These are phyloP conservation scores for Solenopsis fugax DNA, from an alignment of 1,140 invertebrate species.

Conservation along the genomic window DNA sequence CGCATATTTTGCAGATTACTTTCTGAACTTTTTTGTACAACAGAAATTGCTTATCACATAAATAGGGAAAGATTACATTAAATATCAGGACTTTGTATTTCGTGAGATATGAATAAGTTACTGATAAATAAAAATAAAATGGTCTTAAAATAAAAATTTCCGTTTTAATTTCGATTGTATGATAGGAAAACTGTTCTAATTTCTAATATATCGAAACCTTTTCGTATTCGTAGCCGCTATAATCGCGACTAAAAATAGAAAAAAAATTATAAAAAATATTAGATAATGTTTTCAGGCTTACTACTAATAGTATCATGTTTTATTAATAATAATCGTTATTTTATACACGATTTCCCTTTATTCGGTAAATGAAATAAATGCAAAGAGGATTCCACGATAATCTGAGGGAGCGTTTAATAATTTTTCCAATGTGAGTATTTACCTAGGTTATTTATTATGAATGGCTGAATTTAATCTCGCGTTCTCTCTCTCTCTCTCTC, in stretches of 20 bases:
- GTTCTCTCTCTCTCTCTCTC: not conserved
- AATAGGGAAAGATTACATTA: not conserved
- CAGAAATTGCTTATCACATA: not conserved
- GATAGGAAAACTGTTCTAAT: constrained; percentile 5
- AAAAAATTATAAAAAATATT: not conserved
- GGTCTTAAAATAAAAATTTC: not conserved
- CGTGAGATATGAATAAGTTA: constrained; percentile 14
- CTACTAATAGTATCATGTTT: constrained; percentile 16
- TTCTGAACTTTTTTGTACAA: not conserved
- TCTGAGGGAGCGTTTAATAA: constrained; percentile 12
- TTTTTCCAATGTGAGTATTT: constrained; percentile 39
- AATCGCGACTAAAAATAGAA: not conserved
- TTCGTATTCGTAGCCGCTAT: not conserved
- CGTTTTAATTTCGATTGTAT: constrained; percentile 2
- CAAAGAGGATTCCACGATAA: constrained; percentile 52
- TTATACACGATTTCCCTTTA: constrained; percentile 27
- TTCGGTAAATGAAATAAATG: constrained; percentile 44
- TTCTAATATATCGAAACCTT: not conserved
- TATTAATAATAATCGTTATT: constrained; percentile 40
- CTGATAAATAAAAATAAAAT: not conserved
- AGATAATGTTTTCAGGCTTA: not conserved
- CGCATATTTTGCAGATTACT: not conserved
- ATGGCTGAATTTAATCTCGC: constrained; percentile 29
- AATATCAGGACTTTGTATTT: not conserved
- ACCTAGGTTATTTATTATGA: constrained; percentile 45